Conservation (phyloP, 2,113 vertebrate genomes). For the Pygoscelis antarcticus region DNA sequence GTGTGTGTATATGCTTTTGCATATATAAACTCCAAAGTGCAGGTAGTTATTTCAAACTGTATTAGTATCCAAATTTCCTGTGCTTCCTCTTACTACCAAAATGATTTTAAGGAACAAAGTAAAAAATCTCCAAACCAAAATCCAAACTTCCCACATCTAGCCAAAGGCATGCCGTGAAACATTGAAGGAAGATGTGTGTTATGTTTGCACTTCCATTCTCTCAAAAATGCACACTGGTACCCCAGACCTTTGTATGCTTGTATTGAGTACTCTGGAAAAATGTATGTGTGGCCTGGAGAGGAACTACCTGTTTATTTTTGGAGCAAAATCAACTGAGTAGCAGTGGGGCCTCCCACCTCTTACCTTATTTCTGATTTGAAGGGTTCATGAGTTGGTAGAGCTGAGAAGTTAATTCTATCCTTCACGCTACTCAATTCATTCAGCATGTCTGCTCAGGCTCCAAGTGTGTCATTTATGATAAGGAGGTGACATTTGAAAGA, state of each 20-base stretch:
- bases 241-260: neutral
- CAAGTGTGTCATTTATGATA: constrained; percentile 1
- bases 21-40: neutral
- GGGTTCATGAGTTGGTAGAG: neutral
- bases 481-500: constrained; percentile 1
- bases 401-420: neutral
- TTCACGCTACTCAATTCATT: neutral
- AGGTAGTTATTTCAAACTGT: neutral
- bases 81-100: neutral
- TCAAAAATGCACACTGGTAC: neutral
- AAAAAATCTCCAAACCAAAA: neutral
- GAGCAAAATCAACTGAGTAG: neutral
- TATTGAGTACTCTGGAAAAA: neutral
- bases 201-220: neutral
- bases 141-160: neutral
- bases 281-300: neutral
- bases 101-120: neutral
- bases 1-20: neutral
- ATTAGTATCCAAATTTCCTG: neutral
- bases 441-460: neutral
- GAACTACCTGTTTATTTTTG: neutral
- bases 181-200: neutral
- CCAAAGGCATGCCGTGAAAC: neutral
- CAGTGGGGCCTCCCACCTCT: neutral
- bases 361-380: neutral